phyloP scores from a whole-genome alignment of 2,888 invertebrate genomes.

The Leucoptera coffeella region DNA sequence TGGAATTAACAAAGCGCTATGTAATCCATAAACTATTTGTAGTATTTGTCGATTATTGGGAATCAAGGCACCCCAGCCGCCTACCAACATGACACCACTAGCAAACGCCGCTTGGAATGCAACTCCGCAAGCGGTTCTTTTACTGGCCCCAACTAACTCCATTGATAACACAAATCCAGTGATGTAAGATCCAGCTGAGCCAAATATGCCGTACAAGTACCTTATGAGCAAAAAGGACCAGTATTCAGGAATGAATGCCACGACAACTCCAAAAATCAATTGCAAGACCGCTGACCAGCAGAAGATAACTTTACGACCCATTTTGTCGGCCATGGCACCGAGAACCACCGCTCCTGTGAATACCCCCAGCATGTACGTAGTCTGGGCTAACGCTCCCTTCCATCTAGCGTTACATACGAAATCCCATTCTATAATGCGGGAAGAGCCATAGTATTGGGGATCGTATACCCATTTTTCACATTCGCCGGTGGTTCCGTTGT shows the following conservation, averaged over 20 bases:
- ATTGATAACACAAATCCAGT: constrained; percentile 67
- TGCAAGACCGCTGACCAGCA: constrained; percentile 74
- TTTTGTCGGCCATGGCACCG: constrained; percentile 77
- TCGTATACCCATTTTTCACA: constrained; percentile 65
- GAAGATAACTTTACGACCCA: constrained; percentile 76
- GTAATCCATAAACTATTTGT: constrained; percentile 75
- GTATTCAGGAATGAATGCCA: constrained; percentile 74
- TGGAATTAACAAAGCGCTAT: constrained; percentile 63
- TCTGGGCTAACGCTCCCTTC: constrained; percentile 77
- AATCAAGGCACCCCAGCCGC: constrained; percentile 75
- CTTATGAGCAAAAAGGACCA: constrained; percentile 62
- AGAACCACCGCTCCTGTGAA: constrained; percentile 76
- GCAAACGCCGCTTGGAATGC: constrained; percentile 77
- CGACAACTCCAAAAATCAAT: constrained; percentile 62
- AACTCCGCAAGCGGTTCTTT: constrained; percentile 73
- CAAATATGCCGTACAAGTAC: constrained; percentile 74
- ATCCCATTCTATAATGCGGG: constrained; percentile 76
- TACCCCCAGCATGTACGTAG: constrained; percentile 77
- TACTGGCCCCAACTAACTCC: constrained; percentile 77
- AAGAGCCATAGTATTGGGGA: constrained; percentile 63
- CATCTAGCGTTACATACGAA: constrained; percentile 74
- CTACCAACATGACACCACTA: constrained; percentile 73
- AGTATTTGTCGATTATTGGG: constrained; percentile 60
- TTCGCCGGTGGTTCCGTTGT: constrained; percentile 17
- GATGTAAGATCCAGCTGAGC: constrained; percentile 73